A percentile compares a stretch with the other conserved stretches of the same genome.
Evolutionary conservation across 2,888 invertebrate species (phyloP).

Genomic region (Apantesis nais): DNA sequence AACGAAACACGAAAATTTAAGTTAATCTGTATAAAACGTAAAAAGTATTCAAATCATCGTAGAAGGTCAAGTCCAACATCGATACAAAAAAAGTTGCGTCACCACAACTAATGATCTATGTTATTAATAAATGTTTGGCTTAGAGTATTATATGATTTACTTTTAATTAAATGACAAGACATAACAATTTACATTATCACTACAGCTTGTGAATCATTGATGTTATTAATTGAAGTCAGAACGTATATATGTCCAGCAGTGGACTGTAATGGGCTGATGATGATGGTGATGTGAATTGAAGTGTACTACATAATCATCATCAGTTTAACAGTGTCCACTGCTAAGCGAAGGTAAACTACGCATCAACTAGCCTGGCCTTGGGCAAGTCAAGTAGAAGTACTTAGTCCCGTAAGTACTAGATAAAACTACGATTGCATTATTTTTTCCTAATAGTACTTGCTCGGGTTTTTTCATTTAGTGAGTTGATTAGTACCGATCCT

Average conservation of each 20-base stretch:
- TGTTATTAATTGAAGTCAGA: not conserved
- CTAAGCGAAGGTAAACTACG: not conserved
- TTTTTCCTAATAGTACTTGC: not conserved
- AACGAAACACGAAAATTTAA: not conserved
- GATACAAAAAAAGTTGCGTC: not conserved
- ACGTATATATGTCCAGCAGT: too few species aligned
- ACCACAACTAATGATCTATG: not conserved
- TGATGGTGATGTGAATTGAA: too few species aligned
- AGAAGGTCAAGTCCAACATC: slow-evolving; percentile 9
- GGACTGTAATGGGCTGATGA: too few species aligned
- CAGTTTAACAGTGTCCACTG: not conserved
- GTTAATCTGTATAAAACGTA: slow-evolving; percentile 1
- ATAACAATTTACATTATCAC: not conserved
- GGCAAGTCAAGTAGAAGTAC: not conserved
- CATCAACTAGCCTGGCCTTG: not conserved
- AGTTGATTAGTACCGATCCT: not conserved
- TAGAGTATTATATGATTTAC: not conserved
- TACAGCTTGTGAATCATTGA: not conserved
- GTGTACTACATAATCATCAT: not conserved
- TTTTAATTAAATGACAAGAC: not conserved
- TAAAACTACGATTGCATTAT: not conserved
- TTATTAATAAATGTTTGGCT: not conserved
- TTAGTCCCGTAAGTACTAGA: not conserved
- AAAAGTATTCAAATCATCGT: not conserved
- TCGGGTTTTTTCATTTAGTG: not conserved